Evolutionary conservation across 1,140 invertebrate genomes (phyloP).

Genomic region (Neuroterus valhalla): DNA sequence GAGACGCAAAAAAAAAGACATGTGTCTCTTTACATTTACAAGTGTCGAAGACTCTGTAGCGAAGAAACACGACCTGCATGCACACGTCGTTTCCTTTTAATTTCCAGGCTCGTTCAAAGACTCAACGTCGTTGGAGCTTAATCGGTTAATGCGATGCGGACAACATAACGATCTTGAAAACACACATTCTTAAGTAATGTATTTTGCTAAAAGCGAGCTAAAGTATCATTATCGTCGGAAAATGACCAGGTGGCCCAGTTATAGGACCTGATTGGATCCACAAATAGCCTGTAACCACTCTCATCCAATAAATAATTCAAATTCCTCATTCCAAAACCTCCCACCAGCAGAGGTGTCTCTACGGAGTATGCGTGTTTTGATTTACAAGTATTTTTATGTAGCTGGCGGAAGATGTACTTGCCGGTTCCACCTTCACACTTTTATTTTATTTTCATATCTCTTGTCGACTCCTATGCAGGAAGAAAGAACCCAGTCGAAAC

Average conservation of each 20-base stretch:
- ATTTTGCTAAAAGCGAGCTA: conserved; percentile 52
- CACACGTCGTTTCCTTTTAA: conserved; percentile 24
- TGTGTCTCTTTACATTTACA: neutral
- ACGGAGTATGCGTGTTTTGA: conserved; percentile 59
- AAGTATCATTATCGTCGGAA: conserved; percentile 53
- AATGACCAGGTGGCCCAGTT: conserved; percentile 64
- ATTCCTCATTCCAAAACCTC: conserved; percentile 48
- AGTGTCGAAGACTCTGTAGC: conserved; percentile 9
- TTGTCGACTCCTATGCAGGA: conserved; percentile 31
- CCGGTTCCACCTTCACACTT: conserved; percentile 41
- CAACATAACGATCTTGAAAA: conserved; percentile 44
- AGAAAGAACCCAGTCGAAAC: no score
- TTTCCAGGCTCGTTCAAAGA: neutral
- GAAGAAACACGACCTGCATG: neutral
- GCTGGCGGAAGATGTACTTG: conserved; percentile 66
- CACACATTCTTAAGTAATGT: conserved; percentile 54
- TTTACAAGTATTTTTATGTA: conserved; percentile 70
- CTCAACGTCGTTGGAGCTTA: conserved; percentile 46
- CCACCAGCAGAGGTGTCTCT: conserved; percentile 51
- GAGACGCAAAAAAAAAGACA: neutral
- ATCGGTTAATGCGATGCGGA: conserved; percentile 57
- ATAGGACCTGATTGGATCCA: conserved; percentile 67
- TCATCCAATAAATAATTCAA: conserved; percentile 68
- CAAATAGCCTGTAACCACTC: conserved; percentile 50
- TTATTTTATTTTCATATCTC: conserved; percentile 40